phyloP scores from a whole-genome alignment of 2,797 vertebrate genomes.

The Acanthopagrus latus region DNA sequence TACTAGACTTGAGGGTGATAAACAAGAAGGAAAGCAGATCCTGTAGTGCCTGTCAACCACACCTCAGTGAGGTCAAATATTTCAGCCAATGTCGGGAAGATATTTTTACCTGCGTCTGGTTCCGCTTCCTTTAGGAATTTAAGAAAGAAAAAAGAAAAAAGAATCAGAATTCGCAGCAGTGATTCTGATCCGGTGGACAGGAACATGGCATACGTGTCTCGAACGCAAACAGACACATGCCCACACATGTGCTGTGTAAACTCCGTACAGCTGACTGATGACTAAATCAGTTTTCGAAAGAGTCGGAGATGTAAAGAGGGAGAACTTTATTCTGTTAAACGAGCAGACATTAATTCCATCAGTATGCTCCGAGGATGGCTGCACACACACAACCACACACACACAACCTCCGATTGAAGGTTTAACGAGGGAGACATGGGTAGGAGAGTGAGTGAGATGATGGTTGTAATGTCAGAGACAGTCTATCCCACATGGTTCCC shows the following conservation, averaged over 20 bases:
- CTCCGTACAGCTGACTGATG: constrained; percentile 64
- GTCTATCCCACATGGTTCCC: constrained; percentile 91
- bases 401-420: constrained; percentile 52
- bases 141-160: neutral
- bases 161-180: neutral
- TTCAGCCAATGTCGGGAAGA: constrained; percentile 1
- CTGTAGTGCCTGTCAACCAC: constrained; percentile 22
- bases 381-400: constrained; percentile 24
- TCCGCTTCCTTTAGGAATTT: constrained; percentile 45
- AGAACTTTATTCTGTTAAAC: constrained; percentile 63
- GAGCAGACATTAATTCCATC: constrained; percentile 68
- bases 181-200: constrained; percentile 45
- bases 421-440: constrained; percentile 71
- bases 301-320: constrained; percentile 41
- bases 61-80: constrained; percentile 33
- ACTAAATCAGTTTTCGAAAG: constrained; percentile 70
- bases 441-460: constrained; percentile 70
- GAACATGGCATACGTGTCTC: constrained; percentile 49
- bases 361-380: constrained; percentile 62
- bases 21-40: constrained; percentile 52
- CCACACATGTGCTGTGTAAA: constrained; percentile 55
- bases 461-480: constrained; percentile 86
- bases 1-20: constrained; percentile 24
- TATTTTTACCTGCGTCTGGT: constrained; percentile 40
- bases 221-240: constrained; percentile 60